Evolutionary conservation across 2,888 invertebrate species (phyloP), one percentile per base, ranked within the genome.

Genomic region (Priocnemis perturbator): DNA sequence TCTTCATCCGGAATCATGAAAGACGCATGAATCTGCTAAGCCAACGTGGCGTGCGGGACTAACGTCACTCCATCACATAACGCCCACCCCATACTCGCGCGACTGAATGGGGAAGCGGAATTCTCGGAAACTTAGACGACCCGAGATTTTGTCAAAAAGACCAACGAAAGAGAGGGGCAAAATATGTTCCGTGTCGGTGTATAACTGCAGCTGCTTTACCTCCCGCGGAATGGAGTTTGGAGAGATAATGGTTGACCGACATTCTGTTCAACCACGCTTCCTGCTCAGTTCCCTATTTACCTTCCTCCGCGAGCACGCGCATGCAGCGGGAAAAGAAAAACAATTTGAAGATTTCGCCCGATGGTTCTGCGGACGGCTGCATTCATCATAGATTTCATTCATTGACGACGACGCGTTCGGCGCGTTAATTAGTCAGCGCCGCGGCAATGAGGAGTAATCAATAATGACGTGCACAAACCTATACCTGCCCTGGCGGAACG

Each of bases 131-230:
- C 67, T 73, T 58, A 53, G 58, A 61, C 37, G 11, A 37, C 7
- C 37, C 64, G 53, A 65, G 59, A 72, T 74, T 70, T 64, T 65
- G 70, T 72, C 68, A 67, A 70, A 76, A 60, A 48, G 58, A 61
- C 50, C 57, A 64, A 37, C 44, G 23, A 26, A 37, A 37, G 37
- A 7, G 7, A 11, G 14, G 23, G 45, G 17, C 64, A 74, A 72
- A 66, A 64, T 62, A 63, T 61, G 60, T 70, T 69, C 23, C 74
- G 64, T 65, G 71, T 68, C 66, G 62, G 30, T 44, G 26, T 60
- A 58, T 71, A 72, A 69, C 66, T 74, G 64, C 64, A 66, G 53
- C 67, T 55, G 14, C 60, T 23, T 55, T 55, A 56, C 64, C 62
- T 50, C 50, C 37, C 37, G 37, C 37, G 11, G 37, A 37, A 37